A percentile compares a stretch with the other conserved stretches of the same genome.
Conservation (phyloP, 37 sponge, comb jelly and placozoan genomes). For the Aplysina aerophoba region DNA sequence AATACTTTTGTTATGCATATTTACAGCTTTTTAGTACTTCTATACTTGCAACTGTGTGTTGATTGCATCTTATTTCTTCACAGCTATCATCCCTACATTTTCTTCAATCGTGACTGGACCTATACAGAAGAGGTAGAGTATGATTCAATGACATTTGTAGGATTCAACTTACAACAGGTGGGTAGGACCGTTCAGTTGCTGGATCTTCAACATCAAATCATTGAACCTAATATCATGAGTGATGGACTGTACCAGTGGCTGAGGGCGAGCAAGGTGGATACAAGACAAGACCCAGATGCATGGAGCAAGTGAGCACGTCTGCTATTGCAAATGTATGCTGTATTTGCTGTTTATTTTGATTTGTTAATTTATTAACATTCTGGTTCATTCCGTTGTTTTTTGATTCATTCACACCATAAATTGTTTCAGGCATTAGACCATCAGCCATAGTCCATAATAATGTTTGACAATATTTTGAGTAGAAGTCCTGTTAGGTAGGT, state of each 20-base stretch:
- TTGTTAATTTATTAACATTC: no score
- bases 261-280: conserved; percentile 19
- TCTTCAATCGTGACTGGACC: conserved; percentile 85
- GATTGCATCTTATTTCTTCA: conserved; percentile 7
- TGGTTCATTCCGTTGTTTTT: no score
- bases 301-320: conserved; percentile 24
- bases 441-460: no score
- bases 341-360: no score
- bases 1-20: no score
- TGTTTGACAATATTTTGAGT: no score
- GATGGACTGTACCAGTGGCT: conserved; percentile 20
- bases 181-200: conserved; percentile 27
- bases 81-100: conserved; percentile 93
- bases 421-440: no score
- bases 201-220: conserved; percentile 12
- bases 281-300: background rate
- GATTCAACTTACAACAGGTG: conserved; percentile 47
- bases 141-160: conserved; percentile 84
- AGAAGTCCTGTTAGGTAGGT: no score
- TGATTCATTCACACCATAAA: no score
- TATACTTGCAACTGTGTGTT: background rate
- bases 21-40: background rate
- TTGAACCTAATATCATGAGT: conserved; percentile 48
- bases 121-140: background rate
- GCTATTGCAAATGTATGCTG: no score